phyloP scores from a whole-genome alignment of 2,888 invertebrate genomes.

The Hybos culiciformis region DNA sequence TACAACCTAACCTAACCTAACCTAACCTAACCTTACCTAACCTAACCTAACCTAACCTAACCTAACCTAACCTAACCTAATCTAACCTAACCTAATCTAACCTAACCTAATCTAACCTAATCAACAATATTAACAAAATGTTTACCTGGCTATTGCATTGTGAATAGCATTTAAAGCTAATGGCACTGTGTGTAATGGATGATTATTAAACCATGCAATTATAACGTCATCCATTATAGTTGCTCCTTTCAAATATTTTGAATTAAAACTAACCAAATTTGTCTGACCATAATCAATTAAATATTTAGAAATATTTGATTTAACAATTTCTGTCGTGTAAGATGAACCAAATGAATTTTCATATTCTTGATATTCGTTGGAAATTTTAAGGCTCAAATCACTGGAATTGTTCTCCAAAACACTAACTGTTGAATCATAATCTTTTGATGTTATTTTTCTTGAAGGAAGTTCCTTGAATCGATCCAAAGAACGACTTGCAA shows the following conservation, averaged over 20 bases:
- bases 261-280: conserved; percentile 30
- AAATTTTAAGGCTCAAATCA: conserved; percentile 12
- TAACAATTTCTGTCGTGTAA: too few relatives aligned
- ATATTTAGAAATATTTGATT: neutral
- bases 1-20: too few relatives aligned
- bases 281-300: neutral
- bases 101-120: too few relatives aligned
- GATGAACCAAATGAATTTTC: neutral
- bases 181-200: conserved; percentile 55
- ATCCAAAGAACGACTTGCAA: conserved; percentile 40
- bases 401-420: neutral
- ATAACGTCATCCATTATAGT: conserved; percentile 31
- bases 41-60: too few relatives aligned
- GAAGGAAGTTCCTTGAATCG: conserved; percentile 38
- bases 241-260: conserved; percentile 40
- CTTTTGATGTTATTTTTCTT: conserved; percentile 18
- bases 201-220: conserved; percentile 58
- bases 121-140: neutral
- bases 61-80: too few relatives aligned
- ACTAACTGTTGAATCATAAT: conserved; percentile 18
- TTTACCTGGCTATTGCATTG: conserved; percentile 39
- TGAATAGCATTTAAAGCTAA: conserved; percentile 45
- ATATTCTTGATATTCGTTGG: conserved; percentile 20
- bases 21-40: too few relatives aligned
- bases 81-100: too few relatives aligned